phyloP scores from a whole-genome alignment of 2,888 invertebrate species.

The Ichneumon xanthorius region DNA sequence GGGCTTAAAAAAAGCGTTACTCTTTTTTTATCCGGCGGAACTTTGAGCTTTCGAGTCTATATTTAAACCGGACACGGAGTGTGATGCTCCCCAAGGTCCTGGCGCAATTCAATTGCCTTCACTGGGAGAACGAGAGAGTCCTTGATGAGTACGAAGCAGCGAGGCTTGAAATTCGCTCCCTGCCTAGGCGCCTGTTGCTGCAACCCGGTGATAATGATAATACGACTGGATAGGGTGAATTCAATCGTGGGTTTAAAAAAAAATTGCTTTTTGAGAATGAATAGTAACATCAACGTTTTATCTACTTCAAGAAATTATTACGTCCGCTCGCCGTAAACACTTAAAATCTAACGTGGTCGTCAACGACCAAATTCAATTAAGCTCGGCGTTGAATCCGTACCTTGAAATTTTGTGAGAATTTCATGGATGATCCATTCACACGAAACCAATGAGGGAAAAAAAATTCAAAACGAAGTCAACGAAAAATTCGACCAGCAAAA shows the following conservation, averaged over 20 bases:
- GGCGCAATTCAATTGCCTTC: conserved; percentile 51
- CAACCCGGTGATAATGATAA: conserved; percentile 35
- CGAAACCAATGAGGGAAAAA: not conserved
- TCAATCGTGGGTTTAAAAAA: conserved; percentile 4
- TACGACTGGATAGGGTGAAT: not conserved
- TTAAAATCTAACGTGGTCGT: not conserved
- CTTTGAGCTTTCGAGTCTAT: conserved; percentile 3
- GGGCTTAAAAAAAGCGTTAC: not conserved
- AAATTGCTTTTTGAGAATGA: not conserved
- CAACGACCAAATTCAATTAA: not conserved
- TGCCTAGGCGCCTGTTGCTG: conserved; percentile 50
- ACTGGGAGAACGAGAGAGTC: conserved; percentile 19
- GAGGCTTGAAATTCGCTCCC: conserved; percentile 57
- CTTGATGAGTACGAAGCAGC: conserved; percentile 43
- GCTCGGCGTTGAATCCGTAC: not conserved
- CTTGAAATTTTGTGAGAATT: not conserved
- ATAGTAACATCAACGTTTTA: not conserved
- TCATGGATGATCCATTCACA: not conserved
- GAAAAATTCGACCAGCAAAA: conserved; percentile 29
- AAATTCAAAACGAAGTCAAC: conserved; percentile 16
- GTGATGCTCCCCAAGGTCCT: conserved; percentile 36
- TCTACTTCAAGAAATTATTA: not conserved
- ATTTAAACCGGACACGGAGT: conserved; percentile 28
- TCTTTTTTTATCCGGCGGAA: not conserved
- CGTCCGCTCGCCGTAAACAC: not conserved